Percentiles rank a stretch among this genome's conserved stretches.
Conservation (phyloP, 2,113 vertebrate species). For the Gnathochromis pfefferi region DNA sequence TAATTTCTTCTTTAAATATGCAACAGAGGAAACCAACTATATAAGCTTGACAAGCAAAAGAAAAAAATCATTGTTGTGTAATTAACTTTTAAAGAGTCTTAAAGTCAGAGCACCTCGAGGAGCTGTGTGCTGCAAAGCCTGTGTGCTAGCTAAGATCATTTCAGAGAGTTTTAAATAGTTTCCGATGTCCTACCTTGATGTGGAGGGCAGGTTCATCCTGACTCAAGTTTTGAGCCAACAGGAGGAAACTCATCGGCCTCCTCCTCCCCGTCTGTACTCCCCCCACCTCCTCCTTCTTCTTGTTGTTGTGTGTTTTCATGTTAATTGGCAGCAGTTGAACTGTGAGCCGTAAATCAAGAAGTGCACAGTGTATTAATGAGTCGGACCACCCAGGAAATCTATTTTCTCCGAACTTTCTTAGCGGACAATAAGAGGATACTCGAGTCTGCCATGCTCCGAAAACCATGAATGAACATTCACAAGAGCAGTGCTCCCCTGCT, state of each 20-base stretch:
- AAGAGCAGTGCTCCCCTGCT: slow-evolving; percentile 57
- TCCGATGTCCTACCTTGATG: slow-evolving; percentile 40
- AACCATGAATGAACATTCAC: slow-evolving; percentile 64
- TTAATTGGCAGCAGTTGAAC: slow-evolving; percentile 78
- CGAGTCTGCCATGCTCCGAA: slow-evolving; percentile 59
- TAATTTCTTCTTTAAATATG: neutral
- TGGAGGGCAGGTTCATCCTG: slow-evolving; percentile 24
- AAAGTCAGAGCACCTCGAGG: neutral
- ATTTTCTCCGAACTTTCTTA: slow-evolving; percentile 59
- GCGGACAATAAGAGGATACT: slow-evolving; percentile 65
- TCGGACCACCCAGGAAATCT: slow-evolving; percentile 72
- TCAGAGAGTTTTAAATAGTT: neutral
- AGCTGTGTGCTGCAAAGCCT: neutral
- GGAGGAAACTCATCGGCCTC: slow-evolving; percentile 16
- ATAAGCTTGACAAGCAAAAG: neutral
- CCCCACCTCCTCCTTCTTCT: neutral
- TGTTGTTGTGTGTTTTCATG: slow-evolving; percentile 44
- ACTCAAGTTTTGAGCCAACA: neutral
- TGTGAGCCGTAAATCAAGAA: slow-evolving; percentile 77
- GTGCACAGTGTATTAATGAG: slow-evolving; percentile 69
- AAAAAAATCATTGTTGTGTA: neutral
- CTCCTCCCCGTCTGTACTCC: neutral
- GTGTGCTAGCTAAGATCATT: neutral
- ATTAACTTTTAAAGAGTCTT: neutral
- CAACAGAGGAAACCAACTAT: neutral